These are phyloP conservation scores for Xenus cinereus DNA, from an alignment of 2,113 vertebrate species.

Conservation along the genomic window DNA sequence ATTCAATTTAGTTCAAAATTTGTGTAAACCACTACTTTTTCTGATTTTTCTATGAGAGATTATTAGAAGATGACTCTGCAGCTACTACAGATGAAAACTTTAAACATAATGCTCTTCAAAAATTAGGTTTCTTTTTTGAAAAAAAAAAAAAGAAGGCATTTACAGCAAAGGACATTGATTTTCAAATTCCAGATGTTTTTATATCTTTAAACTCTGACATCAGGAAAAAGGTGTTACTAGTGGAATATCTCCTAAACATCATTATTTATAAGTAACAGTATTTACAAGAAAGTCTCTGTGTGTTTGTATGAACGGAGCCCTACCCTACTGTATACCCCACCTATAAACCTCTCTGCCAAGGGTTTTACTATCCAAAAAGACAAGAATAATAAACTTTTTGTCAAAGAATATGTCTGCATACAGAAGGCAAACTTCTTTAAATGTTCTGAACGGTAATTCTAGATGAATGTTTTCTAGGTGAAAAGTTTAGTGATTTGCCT, in stretches of 20 bases:
- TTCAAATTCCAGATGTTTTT: background rate
- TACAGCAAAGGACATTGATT: background rate
- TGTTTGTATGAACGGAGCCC: background rate
- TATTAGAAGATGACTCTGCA: background rate
- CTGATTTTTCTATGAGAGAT: background rate
- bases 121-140: background rate
- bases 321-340: background rate
- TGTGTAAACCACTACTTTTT: background rate
- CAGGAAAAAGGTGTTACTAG: background rate
- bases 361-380: background rate
- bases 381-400: background rate
- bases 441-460: background rate
- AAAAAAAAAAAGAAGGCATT: fast-evolving
- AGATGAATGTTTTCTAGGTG: background rate
- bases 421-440: background rate
- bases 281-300: background rate
- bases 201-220: background rate
- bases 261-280: background rate
- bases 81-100: background rate
- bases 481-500: background rate
- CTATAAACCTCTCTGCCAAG: background rate
- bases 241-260: background rate
- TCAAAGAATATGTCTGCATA: background rate
- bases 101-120: background rate
- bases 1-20: background rate